A percentile compares a stretch with the other conserved stretches of the same genome.
Evolutionary conservation across 2,888 invertebrate genomes (phyloP).

Genomic region (Acleris cristana): DNA sequence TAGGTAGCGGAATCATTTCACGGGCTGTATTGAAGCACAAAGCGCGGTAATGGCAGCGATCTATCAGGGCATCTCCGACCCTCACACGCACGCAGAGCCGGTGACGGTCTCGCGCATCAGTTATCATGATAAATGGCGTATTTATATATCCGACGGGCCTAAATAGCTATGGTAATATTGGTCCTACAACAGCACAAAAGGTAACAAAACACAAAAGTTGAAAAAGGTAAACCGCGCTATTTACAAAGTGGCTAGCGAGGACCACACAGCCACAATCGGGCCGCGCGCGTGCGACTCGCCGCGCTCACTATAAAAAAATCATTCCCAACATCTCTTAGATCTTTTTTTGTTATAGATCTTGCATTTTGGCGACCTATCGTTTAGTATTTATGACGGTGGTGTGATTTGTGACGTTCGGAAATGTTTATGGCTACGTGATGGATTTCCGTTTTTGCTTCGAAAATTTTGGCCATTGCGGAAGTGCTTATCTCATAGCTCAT

Average conservation of each 20-base stretch:
- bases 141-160: conserved; percentile 83
- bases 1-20: conserved; percentile 40
- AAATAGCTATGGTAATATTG: conserved; percentile 85
- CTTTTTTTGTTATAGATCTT: conserved; percentile 73
- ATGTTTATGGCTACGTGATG: conserved; percentile 73
- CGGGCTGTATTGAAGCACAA: conserved; percentile 56
- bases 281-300: conserved; percentile 83
- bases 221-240: conserved; percentile 85
- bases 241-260: conserved; percentile 84
- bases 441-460: conserved; percentile 58
- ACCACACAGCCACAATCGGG: conserved; percentile 83
- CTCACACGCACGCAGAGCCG: conserved; percentile 64
- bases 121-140: conserved; percentile 84
- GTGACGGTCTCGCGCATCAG: conserved; percentile 77
- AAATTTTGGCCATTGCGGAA: conserved; percentile 38
- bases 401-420: conserved; percentile 84
- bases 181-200: conserved; percentile 84
- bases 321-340: conserved; percentile 74
- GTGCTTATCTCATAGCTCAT: conserved; percentile 18
- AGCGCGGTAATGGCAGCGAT: conserved; percentile 71
- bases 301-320: conserved; percentile 71
- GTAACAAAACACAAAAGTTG: conserved; percentile 84
- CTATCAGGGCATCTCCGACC: conserved; percentile 73
- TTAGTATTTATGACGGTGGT: conserved; percentile 66
- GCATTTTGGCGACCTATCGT: conserved; percentile 70